Evolutionary conservation across 2,888 invertebrate genomes (phyloP), one percentile per base, ranked within the genome.

Genomic region (Lysandra coridon): DNA sequence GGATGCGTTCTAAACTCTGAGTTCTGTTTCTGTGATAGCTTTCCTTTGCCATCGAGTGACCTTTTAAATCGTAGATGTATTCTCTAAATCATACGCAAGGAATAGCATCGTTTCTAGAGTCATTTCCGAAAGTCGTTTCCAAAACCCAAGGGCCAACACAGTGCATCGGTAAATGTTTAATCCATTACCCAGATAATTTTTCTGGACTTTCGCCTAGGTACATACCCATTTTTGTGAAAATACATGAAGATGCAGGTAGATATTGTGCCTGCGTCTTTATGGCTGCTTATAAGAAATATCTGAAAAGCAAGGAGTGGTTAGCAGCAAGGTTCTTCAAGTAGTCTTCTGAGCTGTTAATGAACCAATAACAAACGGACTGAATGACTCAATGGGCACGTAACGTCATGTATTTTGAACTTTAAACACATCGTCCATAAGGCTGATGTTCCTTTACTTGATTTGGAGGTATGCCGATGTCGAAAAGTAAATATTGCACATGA

Each of bases 401-500:
- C 30, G 0, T 1, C 30, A 64, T 64, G 0, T 23, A 23, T 62
- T 69, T 14, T 69, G 14, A 69, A 33, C 69, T 6, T 12, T 69
- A 33, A 14, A 57, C 1, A 6, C 33, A 1, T 5, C 1, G 0
- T 4, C 0, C 3, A 33, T 69, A 69, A 69, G 33, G 69, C 33
- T 37, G 5, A 69, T 17, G 4, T 33, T 69, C 14, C 17, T 33
- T 37, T 37, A 17, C 1, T 37, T 1, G 10, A 14, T 33, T 12
- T 10, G 0, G 6, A 23, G 30, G 64, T 30, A 64, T 64, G 10
- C 69, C 69, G 69, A 69, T 69, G 69, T 69, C 69, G 33, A 69
- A 69, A 69, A 69, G 69, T 69, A 69, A 69, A 69, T 69, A 69
- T 33, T 37, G 69, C 33, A 17, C 33, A 14, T 33, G 69, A 69